phyloP scores from a whole-genome alignment of 2,113 vertebrate species.

The Haliaeetus leucogaster region DNA sequence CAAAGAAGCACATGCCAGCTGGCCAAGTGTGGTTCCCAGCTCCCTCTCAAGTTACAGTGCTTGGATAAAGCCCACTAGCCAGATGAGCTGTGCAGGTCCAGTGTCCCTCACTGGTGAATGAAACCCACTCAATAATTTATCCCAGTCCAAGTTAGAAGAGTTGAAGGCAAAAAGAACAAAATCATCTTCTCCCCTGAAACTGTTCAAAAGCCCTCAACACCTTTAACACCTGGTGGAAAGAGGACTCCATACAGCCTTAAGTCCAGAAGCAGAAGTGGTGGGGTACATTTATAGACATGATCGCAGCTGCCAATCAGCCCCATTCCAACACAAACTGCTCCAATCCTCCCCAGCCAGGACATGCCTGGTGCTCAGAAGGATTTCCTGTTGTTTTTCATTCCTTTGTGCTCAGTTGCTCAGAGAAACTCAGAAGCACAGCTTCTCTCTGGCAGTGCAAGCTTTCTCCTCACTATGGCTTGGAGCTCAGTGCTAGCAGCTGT shows the following conservation, averaged over 20 bases:
- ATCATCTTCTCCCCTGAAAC: background rate
- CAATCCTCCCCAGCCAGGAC: background rate
- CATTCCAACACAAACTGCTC: background rate
- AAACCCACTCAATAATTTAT: conserved; percentile 57
- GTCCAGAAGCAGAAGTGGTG: background rate
- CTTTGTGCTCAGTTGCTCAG: background rate
- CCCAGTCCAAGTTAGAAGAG: background rate
- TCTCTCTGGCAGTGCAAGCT: background rate
- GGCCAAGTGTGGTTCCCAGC: background rate
- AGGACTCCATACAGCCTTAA: background rate
- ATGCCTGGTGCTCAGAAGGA: background rate
- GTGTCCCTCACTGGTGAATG: background rate
- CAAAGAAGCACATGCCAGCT: background rate
- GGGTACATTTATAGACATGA: background rate
- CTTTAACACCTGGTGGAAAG: background rate
- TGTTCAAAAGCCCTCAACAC: background rate
- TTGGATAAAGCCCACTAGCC: background rate
- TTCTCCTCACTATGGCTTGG: background rate
- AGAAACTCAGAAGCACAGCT: background rate
- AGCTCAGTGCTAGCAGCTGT: background rate
- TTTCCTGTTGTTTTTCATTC: background rate
- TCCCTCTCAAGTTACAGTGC: background rate
- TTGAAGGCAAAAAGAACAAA: background rate
- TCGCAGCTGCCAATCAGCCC: background rate
- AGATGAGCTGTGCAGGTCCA: background rate